phyloP scores from a whole-genome alignment of 53 echinoderm and acorn worm species.

The Paracentrotus lividus region DNA sequence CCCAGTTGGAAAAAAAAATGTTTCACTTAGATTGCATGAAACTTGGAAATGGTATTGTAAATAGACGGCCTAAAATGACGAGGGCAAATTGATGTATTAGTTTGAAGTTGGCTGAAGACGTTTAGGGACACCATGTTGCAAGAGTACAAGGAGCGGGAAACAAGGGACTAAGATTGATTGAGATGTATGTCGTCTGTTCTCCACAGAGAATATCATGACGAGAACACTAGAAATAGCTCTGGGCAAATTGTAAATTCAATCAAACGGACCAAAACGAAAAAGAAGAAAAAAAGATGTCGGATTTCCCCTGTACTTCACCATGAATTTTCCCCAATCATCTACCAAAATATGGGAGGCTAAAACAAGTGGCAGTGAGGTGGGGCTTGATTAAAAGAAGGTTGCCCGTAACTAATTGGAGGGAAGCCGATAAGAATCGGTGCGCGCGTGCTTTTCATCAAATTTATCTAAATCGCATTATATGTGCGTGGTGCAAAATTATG shows the following conservation, averaged over 20 bases:
- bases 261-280: background rate
- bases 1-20: background rate
- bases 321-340: background rate
- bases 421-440: conserved; percentile 51
- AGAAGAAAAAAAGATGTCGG: background rate
- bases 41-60: background rate
- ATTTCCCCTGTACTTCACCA: background rate
- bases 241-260: conserved; percentile 39
- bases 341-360: background rate
- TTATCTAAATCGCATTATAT: conserved; percentile 65
- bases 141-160: conserved; percentile 1
- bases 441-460: conserved; percentile 69
- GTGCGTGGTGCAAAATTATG: conserved; percentile 52
- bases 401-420: conserved; percentile 48
- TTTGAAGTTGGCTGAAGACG: background rate
- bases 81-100: conserved; percentile 14
- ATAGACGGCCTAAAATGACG: background rate
- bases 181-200: conserved; percentile 34
- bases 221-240: conserved; percentile 3
- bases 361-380: conserved; percentile 51
- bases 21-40: conserved; percentile 12
- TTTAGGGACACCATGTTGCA: background rate
- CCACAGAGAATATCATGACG: background rate
- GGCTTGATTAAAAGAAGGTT: conserved; percentile 42
- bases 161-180: conserved; percentile 35